Evolutionary conservation across 2,113 vertebrate genomes (phyloP).

Genomic region (Porphyrio hochstetteri): DNA sequence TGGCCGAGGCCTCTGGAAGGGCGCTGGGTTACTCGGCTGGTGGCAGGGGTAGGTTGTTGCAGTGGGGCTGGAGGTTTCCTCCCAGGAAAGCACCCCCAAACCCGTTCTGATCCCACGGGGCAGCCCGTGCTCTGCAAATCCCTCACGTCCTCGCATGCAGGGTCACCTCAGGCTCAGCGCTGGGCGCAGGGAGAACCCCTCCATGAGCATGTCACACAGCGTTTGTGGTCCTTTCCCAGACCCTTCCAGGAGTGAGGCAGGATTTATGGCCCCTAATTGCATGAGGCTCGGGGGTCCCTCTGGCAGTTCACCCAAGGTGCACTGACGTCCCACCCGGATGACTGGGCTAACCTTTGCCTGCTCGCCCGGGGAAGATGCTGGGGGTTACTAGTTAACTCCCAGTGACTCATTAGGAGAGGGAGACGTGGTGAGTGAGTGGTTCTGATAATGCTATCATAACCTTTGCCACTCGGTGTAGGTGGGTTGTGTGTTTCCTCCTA

Average conservation of each 20-base stretch:
- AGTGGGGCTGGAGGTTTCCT: not conserved
- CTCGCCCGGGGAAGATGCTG: constrained; percentile 25
- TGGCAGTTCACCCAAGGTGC: not conserved
- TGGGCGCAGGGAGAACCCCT: not conserved
- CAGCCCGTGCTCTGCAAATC: not conserved
- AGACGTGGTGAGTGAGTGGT: not conserved
- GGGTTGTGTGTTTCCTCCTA: not conserved
- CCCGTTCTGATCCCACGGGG: not conserved
- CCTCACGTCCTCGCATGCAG: accelerated
- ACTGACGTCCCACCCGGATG: not conserved
- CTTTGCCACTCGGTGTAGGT: not conserved
- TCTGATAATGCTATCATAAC: not conserved
- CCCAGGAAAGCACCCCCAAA: accelerated
- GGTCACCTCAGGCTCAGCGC: not conserved
- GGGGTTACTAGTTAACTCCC: constrained; percentile 53
- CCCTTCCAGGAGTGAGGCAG: not conserved
- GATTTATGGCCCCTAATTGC: constrained; percentile 45
- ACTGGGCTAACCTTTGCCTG: constrained; percentile 39
- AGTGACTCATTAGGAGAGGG: constrained; percentile 51
- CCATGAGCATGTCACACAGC: constrained; percentile 30
- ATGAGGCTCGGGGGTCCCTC: not conserved
- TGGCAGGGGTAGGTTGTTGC: accelerated
- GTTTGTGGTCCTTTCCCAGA: not conserved
- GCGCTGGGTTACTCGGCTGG: accelerated
- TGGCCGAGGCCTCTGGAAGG: not conserved